Conservation (phyloP, 2,888 invertebrate species). For the Crossocerus cetratus region DNA sequence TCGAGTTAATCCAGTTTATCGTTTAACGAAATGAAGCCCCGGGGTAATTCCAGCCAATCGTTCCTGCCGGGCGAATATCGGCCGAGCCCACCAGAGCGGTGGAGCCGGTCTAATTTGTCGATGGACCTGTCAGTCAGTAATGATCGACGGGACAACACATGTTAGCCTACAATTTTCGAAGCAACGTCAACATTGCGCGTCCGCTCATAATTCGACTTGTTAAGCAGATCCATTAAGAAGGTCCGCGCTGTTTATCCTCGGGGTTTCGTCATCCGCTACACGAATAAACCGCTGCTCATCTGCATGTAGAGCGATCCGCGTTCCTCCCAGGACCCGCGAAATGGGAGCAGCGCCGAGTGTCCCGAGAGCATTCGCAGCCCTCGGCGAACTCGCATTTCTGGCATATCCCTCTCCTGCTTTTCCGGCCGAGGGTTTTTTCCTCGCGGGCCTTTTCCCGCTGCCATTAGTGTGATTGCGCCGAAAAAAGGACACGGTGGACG, state of each 20-base stretch:
- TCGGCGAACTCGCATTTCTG: not conserved
- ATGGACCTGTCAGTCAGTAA: constrained; percentile 43
- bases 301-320: constrained; percentile 10
- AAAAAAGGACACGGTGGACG: constrained; percentile 20
- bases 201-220: constrained; percentile 52
- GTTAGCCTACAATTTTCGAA: constrained; percentile 35
- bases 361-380: not conserved
- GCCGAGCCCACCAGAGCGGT: not conserved
- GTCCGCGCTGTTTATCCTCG: constrained; percentile 31
- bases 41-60: constrained; percentile 11
- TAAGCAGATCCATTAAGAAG: constrained; percentile 55
- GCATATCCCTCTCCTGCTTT: not conserved
- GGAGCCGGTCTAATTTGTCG: constrained; percentile 20
- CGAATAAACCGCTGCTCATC: constrained; percentile 32
- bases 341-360: not conserved
- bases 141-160: constrained; percentile 44
- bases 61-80: constrained; percentile 3
- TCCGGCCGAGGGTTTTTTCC: constrained; percentile 9
- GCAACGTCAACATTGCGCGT: constrained; percentile 38
- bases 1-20: not conserved
- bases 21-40: not conserved
- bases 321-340: not conserved
- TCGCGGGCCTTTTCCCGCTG: constrained; percentile 17
- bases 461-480: constrained; percentile 45
- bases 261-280: constrained; percentile 29